Evolutionary conservation across 2,888 invertebrate species (phyloP).

Genomic region (Troides helena): DNA sequence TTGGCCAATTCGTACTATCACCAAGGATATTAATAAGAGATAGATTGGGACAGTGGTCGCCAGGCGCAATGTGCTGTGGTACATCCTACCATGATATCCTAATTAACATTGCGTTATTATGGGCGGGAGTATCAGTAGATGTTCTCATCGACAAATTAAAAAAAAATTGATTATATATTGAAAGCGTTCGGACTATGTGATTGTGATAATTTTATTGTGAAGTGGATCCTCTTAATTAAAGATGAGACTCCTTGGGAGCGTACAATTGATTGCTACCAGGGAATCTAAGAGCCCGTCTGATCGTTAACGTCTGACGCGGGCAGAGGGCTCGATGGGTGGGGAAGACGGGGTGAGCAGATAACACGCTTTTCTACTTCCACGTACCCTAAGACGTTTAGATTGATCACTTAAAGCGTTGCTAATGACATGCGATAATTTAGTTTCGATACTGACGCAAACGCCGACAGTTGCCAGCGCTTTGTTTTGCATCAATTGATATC

Average conservation of each 20-base stretch:
- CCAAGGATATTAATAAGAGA: not conserved
- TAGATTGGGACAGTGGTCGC: too few relatives aligned
- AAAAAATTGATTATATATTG: not conserved
- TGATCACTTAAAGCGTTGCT: conserved; percentile 28
- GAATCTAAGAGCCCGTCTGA: conserved; percentile 5
- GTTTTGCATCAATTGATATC: too few relatives aligned
- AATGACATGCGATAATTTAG: conserved; percentile 30
- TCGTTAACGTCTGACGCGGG: conserved; percentile 13
- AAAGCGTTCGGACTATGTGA: not conserved
- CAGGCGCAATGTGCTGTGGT: too few relatives aligned
- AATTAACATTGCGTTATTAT: not conserved
- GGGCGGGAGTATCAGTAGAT: not conserved
- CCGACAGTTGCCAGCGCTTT: conserved; percentile 17
- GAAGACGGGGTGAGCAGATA: not conserved
- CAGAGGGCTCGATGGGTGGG: not conserved
- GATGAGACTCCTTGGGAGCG: conserved; percentile 16
- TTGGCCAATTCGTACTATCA: not conserved
- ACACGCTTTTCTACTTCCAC: conserved; percentile 20
- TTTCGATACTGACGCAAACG: not conserved
- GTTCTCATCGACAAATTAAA: not conserved
- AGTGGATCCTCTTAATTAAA: conserved; percentile 13
- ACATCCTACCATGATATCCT: not conserved
- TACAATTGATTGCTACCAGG: conserved; percentile 12
- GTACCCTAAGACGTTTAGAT: conserved; percentile 14
- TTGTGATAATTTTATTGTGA: not conserved